phyloP scores from a whole-genome alignment of 2,113 vertebrate species.

The Pelodiscus sinensis region DNA sequence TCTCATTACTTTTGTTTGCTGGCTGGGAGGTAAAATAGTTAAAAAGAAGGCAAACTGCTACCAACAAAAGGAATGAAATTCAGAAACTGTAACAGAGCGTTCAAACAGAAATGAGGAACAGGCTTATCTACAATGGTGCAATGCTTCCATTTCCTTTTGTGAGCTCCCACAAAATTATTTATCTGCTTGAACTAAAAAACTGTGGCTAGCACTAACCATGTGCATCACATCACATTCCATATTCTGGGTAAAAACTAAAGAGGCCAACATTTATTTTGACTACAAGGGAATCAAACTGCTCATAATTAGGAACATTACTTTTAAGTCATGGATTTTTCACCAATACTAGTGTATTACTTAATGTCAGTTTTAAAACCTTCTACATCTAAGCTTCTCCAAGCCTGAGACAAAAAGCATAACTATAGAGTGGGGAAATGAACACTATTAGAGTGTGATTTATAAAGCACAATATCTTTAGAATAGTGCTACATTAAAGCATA shows the following conservation, averaged over 20 bases:
- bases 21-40: background rate
- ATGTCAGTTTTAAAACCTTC: background rate
- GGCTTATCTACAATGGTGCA: background rate
- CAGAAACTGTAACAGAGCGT: background rate
- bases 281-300: background rate
- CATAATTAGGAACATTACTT: background rate
- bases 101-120: background rate
- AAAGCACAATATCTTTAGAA: background rate
- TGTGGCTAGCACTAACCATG: background rate
- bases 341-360: background rate
- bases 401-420: background rate
- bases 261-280: background rate
- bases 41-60: background rate
- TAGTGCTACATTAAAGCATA: background rate
- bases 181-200: background rate
- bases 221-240: background rate
- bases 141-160: background rate
- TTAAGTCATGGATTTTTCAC: background rate
- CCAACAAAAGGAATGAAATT: slow-evolving; percentile 16
- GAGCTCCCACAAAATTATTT: background rate
- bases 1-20: background rate
- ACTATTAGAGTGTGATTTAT: background rate
- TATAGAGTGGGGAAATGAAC: background rate
- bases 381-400: background rate
- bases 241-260: background rate